phyloP scores from a whole-genome alignment of 1,140 invertebrate species.

The Drosophila bipectinata region DNA sequence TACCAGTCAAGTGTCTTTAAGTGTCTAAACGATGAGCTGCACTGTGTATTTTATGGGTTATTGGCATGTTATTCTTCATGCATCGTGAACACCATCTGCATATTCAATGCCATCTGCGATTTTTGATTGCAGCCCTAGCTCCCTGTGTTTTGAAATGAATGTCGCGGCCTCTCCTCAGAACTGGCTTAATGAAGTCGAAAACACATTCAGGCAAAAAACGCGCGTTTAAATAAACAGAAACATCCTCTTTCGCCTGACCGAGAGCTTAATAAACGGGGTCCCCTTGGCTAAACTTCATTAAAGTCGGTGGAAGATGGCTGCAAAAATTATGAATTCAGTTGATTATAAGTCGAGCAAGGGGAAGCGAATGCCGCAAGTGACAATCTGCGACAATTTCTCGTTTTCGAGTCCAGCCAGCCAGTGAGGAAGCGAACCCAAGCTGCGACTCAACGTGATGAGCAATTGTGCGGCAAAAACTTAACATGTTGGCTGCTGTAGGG shows the following conservation, averaged over 20 bases:
- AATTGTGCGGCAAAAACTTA: constrained; percentile 64
- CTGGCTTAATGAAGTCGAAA: constrained; percentile 64
- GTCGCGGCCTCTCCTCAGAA: constrained; percentile 33
- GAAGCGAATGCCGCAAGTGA: constrained; percentile 42
- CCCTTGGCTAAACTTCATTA: constrained; percentile 60
- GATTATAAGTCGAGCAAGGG: constrained; percentile 58
- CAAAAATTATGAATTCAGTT: constrained; percentile 68
- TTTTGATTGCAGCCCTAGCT: neutral
- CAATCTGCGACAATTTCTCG: constrained; percentile 75
- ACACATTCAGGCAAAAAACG: constrained; percentile 38
- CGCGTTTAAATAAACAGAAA: constrained; percentile 59
- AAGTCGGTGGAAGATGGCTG: constrained; percentile 38
- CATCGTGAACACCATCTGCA: neutral
- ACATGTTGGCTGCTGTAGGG: constrained; percentile 30
- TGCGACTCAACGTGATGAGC: constrained; percentile 63
- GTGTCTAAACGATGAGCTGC: no score
- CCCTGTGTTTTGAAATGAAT: constrained; percentile 2
- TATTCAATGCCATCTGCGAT: neutral
- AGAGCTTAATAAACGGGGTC: constrained; percentile 21
- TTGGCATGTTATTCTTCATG: neutral
- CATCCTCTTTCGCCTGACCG: constrained; percentile 68
- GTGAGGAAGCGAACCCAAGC: constrained; percentile 5
- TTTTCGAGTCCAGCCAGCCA: constrained; percentile 16
- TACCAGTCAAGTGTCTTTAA: no score
- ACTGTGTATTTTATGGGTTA: neutral